A percentile compares a stretch with the other conserved stretches of the same genome.
Conservation (phyloP, 2,888 invertebrate genomes). For the Caenorhabditis sp. region DNA sequence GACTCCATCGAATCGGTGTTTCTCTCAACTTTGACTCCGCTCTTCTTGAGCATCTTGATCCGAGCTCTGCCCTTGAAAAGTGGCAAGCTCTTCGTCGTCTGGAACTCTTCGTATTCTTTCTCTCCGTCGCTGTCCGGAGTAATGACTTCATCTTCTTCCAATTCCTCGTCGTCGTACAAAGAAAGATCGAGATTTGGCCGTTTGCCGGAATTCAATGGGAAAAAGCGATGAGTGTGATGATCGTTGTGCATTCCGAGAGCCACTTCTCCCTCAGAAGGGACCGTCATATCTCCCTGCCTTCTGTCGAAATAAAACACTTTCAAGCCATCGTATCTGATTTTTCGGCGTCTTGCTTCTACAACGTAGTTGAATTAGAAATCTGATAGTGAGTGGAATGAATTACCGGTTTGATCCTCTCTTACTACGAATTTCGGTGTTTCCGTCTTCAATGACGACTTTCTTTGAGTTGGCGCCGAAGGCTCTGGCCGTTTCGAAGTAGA, state of each 20-base stretch:
- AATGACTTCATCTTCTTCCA: constrained; percentile 46
- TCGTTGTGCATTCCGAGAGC: constrained; percentile 42
- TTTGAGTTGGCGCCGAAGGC: neutral
- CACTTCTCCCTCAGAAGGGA: constrained; percentile 47
- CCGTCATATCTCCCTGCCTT: constrained; percentile 37
- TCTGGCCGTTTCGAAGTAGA: constrained; percentile 19
- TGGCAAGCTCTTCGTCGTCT: constrained; percentile 14
- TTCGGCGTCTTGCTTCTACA: neutral
- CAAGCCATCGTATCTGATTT: constrained; percentile 22
- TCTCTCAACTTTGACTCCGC: constrained; percentile 48
- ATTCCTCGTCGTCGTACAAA: constrained; percentile 23
- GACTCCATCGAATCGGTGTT: constrained; percentile 1
- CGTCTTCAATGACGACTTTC: constrained; percentile 19
- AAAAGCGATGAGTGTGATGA: constrained; percentile 42
- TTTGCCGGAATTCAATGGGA: constrained; percentile 23
- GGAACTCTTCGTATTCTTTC: constrained; percentile 18
- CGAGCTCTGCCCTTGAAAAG: constrained; percentile 12
- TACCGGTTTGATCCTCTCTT: neutral
- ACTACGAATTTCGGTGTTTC: neutral
- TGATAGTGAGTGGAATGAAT: neutral
- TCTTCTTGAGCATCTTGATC: constrained; percentile 39
- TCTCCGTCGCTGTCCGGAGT: constrained; percentile 45
- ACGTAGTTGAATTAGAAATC: too few relatives aligned
- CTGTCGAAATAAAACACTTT: constrained; percentile 54
- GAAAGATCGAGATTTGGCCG: constrained; percentile 33